Evolutionary conservation across 2,113 vertebrate genomes (phyloP), one percentile per base, ranked within the genome.

Genomic region (Crotalus tigris): DNA sequence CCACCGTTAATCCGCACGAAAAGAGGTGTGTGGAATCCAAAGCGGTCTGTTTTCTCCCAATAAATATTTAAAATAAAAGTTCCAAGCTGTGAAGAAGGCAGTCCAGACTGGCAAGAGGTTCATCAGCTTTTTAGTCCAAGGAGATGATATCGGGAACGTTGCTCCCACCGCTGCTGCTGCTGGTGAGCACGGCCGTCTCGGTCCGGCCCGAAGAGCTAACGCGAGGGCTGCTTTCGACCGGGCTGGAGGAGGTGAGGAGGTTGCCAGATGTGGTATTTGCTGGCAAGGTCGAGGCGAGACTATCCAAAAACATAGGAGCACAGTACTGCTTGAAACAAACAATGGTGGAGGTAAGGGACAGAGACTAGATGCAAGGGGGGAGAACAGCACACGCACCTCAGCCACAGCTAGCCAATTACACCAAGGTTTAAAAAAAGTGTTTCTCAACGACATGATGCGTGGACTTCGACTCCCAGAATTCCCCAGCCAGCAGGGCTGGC

Each of bases 301-400:
- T 99, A 97, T 99, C 99, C 98, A 99, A 98, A 98, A 99, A 99
- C 98, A 99, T 98, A 97, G 98, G 98, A 92, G 98, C 97, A 97
- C 98, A 98, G 98, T 99, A 99, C 98, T 99, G 99, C 98, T 99
- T 98, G 97, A 98, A 98, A 98, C 97, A 98, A 98, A 98, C 96
- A 98, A 98, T 0, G 97, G 92, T 94, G 95, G 85, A 13, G 81
- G 97, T 98, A 97, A 98, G 97, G 96, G 97, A 89, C 93, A 97
- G 97, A 97, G 97, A 96, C 97, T 95, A 96, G 95, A 94, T 93
- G 95, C 94, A 2, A 94, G 89, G 12, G 39, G 92, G 94, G 95
- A 91, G 17, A 58, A 92, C 24, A 93, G 75, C 64, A 75, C 89
- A 92, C 94, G 92, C 95, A 94, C 92, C 93, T 91, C 92, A 93